Evolutionary conservation across 2,113 vertebrate species (phyloP), one percentile per base, ranked within the genome.

Genomic region (Xiphias gladius): DNA sequence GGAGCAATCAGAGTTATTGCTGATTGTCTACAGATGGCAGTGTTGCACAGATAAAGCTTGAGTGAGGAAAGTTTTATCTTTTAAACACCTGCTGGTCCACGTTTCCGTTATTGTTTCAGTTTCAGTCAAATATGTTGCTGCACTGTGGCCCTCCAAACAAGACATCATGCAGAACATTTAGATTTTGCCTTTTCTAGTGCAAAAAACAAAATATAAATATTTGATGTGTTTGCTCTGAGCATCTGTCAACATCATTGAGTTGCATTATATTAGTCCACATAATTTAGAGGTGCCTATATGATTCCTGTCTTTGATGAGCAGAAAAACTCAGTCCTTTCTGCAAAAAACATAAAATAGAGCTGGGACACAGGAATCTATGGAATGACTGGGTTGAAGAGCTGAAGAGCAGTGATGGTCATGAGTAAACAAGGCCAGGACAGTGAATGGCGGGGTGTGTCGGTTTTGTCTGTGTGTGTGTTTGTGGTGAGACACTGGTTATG

Each of bases 401-500:
- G 76, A 70, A 68, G 85, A 86, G 74, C 69, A 83, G 89, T 32
- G 75, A 92, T 92, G 91, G 79, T 82, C 91, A 69, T 64, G 86
- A 83, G 80, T 92, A 94, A 95, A 94, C 90, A 92, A 83, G 80
- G 52, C 76, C 78, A 85, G 43, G 81, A 55, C 73, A 35, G 78
- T 86, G 88, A 89, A 87, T 89, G 87, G 80, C 10, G 83, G 83
- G 76, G 88, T 90, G 75, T 90, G 89, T 79, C 76, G 64, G 85
- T 73, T 85, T 82, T 84, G 85, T 90, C 63, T 90, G 82, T 87
- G 87, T 91, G 77, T 90, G 80, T 87, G 69, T 88, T 89, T 91
- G 93, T 88, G 91, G 93, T 66, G 90, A 93, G 93, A 93, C 91
- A 50, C 83, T 48, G 76, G 91, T 86, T 91, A 88, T 91, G 90